Percentiles rank a stretch among this genome's conserved stretches.
Conservation (phyloP, 1,140 invertebrate genomes). For the Drosophila ohnishii region DNA sequence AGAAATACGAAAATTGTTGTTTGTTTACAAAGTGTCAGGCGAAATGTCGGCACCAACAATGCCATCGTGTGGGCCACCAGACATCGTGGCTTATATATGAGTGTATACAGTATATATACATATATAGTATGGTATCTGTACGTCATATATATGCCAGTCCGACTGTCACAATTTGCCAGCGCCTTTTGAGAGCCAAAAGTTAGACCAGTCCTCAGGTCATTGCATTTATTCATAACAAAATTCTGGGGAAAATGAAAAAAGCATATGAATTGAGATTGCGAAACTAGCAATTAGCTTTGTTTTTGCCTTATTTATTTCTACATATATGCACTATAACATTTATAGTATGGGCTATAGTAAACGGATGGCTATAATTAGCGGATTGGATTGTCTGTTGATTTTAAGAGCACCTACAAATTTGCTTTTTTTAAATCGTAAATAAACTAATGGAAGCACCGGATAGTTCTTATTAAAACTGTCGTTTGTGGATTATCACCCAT, state of each 20-base stretch:
- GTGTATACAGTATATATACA: conserved; percentile 18
- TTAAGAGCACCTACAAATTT: neutral
- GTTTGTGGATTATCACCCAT: conserved; percentile 40
- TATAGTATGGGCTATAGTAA: conserved; percentile 24
- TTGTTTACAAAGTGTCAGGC: conserved; percentile 64
- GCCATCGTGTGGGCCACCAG: conserved; percentile 27
- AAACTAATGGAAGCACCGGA: conserved; percentile 8
- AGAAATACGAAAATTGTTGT: conserved; percentile 52
- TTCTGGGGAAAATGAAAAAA: conserved; percentile 12
- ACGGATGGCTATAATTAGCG: conserved; percentile 29
- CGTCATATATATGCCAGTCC: conserved; percentile 27
- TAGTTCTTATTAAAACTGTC: conserved; percentile 34
- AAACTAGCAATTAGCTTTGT: conserved; percentile 26
- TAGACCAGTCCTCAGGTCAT: conserved; percentile 20
- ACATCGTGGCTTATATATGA: conserved; percentile 25
- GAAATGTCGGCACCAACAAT: conserved; percentile 59
- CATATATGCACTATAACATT: neutral
- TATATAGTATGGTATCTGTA: conserved; percentile 31
- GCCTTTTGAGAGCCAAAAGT: conserved; percentile 23
- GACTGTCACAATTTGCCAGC: conserved; percentile 11
- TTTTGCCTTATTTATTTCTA: conserved; percentile 5
- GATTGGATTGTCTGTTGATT: conserved; percentile 6
- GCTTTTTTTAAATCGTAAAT: conserved; percentile 17
- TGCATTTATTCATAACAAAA: conserved; percentile 24
- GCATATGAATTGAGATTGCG: conserved; percentile 23